phyloP scores from a whole-genome alignment of 64 coral and sea anemone genomes.

The Pocillopora verrucosa region DNA sequence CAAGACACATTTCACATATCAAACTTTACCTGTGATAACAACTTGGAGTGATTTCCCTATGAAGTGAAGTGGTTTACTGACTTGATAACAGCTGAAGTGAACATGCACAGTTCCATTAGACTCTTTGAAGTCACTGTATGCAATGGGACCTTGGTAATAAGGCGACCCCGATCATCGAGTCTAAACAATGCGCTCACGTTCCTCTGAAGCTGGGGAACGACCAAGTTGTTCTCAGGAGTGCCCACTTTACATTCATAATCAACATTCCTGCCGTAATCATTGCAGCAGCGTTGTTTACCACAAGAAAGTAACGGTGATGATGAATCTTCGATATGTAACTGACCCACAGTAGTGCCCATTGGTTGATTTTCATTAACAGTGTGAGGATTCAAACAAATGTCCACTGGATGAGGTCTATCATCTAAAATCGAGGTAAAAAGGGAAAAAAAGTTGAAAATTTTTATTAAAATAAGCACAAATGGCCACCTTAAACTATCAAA shows the following conservation, averaged over 20 bases:
- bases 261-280: background rate
- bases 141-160: constrained; percentile 8
- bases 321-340: constrained; percentile 53
- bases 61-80: constrained; percentile 36
- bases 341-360: constrained; percentile 12
- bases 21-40: constrained; percentile 27
- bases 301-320: constrained; percentile 25
- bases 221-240: constrained; percentile 9
- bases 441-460: no score
- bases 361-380: constrained; percentile 46
- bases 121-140: background rate
- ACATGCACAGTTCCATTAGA: constrained; percentile 25
- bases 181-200: constrained; percentile 26
- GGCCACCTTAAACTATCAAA: no score
- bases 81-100: constrained; percentile 45
- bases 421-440: background rate
- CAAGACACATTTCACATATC: background rate
- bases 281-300: constrained; percentile 37
- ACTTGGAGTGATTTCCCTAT: constrained; percentile 38
- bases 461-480: no score
- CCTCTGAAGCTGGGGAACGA: background rate
- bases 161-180: constrained; percentile 11
- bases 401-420: constrained; percentile 4
- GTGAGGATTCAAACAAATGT: constrained; percentile 34
- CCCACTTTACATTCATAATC: constrained; percentile 32